phyloP scores from a whole-genome alignment of 2,797 vertebrate genomes.

The Mus caroli region DNA sequence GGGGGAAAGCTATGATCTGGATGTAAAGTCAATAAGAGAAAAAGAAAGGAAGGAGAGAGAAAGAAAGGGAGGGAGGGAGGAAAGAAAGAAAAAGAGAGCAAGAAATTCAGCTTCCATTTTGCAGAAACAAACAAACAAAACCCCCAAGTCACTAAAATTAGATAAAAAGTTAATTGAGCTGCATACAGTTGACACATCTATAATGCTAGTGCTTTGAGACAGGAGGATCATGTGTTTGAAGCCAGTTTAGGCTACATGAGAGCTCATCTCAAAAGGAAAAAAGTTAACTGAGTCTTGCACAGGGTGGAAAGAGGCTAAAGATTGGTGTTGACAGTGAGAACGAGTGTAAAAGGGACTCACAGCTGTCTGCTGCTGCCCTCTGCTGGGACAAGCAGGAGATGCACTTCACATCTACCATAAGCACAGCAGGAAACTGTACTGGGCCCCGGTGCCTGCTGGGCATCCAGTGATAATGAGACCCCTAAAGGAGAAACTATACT shows the following conservation, averaged over 20 bases:
- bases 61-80: no score
- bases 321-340: not conserved
- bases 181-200: not conserved
- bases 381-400: constrained; percentile 56
- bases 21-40: no score
- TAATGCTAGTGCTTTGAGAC: not conserved
- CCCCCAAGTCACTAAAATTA: constrained; percentile 17
- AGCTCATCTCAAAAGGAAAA: not conserved
- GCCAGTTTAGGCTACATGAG: not conserved
- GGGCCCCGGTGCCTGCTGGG: not conserved
- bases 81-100: no score
- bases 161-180: not conserved
- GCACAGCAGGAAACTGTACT: not conserved
- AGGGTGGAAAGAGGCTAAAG: not conserved
- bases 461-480: not conserved
- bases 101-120: not conserved
- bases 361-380: constrained; percentile 76
- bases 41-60: no score
- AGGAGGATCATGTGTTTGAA: not conserved
- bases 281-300: not conserved
- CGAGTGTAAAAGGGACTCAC: accelerated
- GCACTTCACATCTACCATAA: accelerated
- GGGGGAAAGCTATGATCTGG: not conserved
- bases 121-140: not conserved
- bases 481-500: not conserved